phyloP scores from a whole-genome alignment of 2,113 vertebrate genomes.

The Cinclus cinclus region DNA sequence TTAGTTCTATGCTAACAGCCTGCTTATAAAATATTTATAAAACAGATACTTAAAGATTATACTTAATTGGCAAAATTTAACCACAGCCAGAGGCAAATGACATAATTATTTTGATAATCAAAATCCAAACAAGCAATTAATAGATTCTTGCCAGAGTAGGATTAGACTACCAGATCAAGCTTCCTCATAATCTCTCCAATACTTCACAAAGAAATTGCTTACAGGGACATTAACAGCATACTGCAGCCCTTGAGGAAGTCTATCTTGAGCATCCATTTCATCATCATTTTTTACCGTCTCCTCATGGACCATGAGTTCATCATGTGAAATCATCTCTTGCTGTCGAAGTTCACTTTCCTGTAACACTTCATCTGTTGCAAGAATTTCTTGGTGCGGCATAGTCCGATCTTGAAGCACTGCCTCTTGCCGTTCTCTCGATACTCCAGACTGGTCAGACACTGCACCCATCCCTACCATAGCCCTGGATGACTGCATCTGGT shows the following conservation, averaged over 20 bases:
- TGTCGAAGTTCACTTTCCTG: constrained; percentile 85
- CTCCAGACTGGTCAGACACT: constrained; percentile 76
- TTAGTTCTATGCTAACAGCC: constrained; percentile 38
- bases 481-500: constrained; percentile 83
- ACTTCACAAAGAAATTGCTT: constrained; percentile 77
- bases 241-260: constrained; percentile 90
- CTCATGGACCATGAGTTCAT: constrained; percentile 97
- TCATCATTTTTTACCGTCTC: constrained; percentile 91
- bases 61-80: constrained; percentile 58
- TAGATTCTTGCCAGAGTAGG: constrained; percentile 61
- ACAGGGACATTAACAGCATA: constrained; percentile 92
- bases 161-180: constrained; percentile 39
- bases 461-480: constrained; percentile 81
- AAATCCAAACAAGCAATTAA: constrained; percentile 61
- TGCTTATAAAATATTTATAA: constrained; percentile 59
- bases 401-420: constrained; percentile 88
- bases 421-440: constrained; percentile 77
- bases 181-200: constrained; percentile 47
- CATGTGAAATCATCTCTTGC: constrained; percentile 92
- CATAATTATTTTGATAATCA: constrained; percentile 59
- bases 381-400: constrained; percentile 88
- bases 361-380: constrained; percentile 86
- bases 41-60: constrained; percentile 50
- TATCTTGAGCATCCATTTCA: constrained; percentile 85
- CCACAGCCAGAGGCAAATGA: constrained; percentile 39